Base-by-base conservation (phyloP, 2,888 invertebrate species). In the Eupithecia exiguata region DNA sequence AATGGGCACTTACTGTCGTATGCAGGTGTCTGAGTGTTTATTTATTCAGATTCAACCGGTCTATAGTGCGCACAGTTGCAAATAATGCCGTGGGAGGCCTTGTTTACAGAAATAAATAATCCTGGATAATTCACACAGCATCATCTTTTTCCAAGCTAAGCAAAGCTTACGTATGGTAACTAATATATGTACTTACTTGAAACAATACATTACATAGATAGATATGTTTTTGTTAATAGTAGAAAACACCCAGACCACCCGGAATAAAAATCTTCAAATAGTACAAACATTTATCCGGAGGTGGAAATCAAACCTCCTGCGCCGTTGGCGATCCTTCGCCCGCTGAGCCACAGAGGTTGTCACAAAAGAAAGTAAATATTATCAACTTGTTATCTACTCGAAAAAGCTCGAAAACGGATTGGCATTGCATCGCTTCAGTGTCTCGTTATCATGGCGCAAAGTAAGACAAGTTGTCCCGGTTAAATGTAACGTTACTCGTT, bases 1-100 rank as follows among this genome's bases (percentile, higher is more conserved):
- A 89, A 90, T 89, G 86, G 88, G 83, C 87, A 88, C 87, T 89
- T 88, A 85, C 83, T 88, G 89, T 85, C 87, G 81, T 78, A 83
- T 87, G 86, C 91, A 91, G 88, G 89, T 91, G 89, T 85, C 87
- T 80, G 79, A 84, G 84, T 85, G 86, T 87, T 88, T 90, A 90
- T 91, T 90, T 91, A 91, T 91, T 91, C 87, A 90, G 86, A 89
- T 87, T 88, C 84, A 86, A 85, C 86, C 80, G 82, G 82, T 85
- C 74, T 74, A 78, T 76, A 77, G 77, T 78, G 85, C 85, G 86
- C 88, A 84, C 89, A 89, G 89, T 88, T 88, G 88, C 85, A 79
- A 85, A 84, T 89, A 87, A 90, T 88, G 87, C 83, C 82, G 86
- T 86, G 82, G 86, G 86, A 80, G 86, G 85, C 68, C 82, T 82